Evolutionary conservation across 2,888 invertebrate genomes (phyloP).

Genomic region (Spodoptera exigua): DNA sequence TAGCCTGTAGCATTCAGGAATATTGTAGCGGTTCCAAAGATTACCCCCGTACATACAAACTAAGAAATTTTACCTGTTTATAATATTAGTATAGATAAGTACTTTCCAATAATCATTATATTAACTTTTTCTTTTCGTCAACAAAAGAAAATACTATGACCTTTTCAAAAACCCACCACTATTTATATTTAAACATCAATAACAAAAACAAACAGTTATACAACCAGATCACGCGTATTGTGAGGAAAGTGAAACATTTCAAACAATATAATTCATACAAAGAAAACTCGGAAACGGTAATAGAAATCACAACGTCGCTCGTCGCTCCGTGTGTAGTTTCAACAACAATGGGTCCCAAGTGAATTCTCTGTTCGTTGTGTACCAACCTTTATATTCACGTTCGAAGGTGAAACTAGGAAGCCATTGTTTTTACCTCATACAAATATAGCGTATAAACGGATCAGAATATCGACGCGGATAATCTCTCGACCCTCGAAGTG

Average conservation of each 20-base stretch:
- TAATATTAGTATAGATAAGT: too few relatives aligned
- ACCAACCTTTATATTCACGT: constrained; percentile 62
- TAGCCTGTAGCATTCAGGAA: too few relatives aligned
- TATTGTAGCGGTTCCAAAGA: too few relatives aligned
- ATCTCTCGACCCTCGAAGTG: constrained; percentile 23
- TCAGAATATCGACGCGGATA: constrained; percentile 34
- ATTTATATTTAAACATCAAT: too few relatives aligned
- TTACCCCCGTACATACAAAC: too few relatives aligned
- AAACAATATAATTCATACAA: constrained; percentile 59
- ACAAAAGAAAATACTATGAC: too few relatives aligned
- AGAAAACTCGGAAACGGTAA: constrained; percentile 70
- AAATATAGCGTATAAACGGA: constrained; percentile 36
- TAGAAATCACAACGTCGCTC: constrained; percentile 71
- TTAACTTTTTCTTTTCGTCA: too few relatives aligned
- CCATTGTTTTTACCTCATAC: constrained; percentile 63
- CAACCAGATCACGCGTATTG: constrained; percentile 46
- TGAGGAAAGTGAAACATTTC: constrained; percentile 57
- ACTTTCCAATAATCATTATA: too few relatives aligned
- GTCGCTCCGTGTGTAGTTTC: constrained; percentile 59
- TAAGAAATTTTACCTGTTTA: too few relatives aligned
- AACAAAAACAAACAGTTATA: constrained; percentile 25
- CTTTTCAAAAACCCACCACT: too few relatives aligned
- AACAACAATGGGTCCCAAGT: constrained; percentile 74
- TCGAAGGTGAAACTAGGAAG: constrained; percentile 67
- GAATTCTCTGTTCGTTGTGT: constrained; percentile 60